Percentiles rank a stretch among this genome's conserved stretches.
Evolutionary conservation across 2,888 invertebrate genomes (phyloP).

Genomic region (Timema cristinae): DNA sequence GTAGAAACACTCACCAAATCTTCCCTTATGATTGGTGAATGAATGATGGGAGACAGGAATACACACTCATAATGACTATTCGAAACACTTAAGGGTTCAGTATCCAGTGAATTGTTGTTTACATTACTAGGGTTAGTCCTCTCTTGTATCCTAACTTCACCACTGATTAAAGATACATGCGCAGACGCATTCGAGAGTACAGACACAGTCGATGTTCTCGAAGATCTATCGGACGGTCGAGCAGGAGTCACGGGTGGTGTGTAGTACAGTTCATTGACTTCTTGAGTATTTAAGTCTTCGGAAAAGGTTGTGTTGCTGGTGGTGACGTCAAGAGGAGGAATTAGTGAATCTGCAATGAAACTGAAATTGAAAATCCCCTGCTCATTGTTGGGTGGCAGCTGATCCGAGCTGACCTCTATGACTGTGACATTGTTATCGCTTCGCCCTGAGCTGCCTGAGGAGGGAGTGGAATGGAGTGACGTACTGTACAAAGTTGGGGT

Average conservation of each 20-base stretch:
- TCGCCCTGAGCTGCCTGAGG: conserved; percentile 17
- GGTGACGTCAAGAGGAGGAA: conserved; percentile 10
- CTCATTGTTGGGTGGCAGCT: neutral
- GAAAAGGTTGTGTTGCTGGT: neutral
- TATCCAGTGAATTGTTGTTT: too few relatives aligned
- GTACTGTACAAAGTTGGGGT: conserved; percentile 16
- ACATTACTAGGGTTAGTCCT: too few relatives aligned
- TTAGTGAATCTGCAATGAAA: conserved; percentile 29
- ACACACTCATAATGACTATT: conserved; percentile 31
- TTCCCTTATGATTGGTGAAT: conserved; percentile 26
- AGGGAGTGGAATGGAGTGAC: conserved; percentile 11
- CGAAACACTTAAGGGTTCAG: too few relatives aligned
- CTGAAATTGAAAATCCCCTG: conserved; percentile 34
- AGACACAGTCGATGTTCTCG: too few relatives aligned
- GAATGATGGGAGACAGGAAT: conserved; percentile 23
- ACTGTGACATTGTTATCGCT: conserved; percentile 35
- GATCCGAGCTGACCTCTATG: conserved; percentile 33
- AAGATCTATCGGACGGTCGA: neutral
- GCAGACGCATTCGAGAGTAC: too few relatives aligned
- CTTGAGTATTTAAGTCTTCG: conserved; percentile 20
- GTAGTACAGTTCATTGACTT: conserved; percentile 30
- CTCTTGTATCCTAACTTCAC: too few relatives aligned
- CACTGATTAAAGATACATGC: too few relatives aligned
- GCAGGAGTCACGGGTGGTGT: conserved; percentile 33
- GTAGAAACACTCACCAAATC: conserved; percentile 26